These are phyloP conservation scores for Phrynosoma platyrhinos DNA, from an alignment of 2,113 vertebrate species.

Conservation along the genomic window DNA sequence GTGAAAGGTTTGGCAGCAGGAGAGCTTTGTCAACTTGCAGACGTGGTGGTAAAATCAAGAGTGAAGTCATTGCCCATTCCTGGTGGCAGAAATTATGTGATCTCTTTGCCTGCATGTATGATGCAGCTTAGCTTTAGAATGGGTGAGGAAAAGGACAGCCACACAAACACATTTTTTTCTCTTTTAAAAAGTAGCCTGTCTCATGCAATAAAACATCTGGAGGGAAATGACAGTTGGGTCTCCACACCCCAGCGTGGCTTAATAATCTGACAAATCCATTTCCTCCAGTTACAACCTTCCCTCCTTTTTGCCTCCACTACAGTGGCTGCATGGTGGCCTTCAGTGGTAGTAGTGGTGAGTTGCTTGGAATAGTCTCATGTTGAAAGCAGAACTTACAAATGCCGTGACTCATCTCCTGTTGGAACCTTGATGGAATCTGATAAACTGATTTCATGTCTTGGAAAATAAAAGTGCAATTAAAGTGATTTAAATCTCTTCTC, in stretches of 20 bases:
- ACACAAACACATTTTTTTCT: too few relatives aligned
- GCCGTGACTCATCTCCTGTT: rapidly evolving
- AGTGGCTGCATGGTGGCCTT: background rate
- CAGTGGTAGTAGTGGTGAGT: rapidly evolving
- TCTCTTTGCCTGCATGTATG: too few relatives aligned
- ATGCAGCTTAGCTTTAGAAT: background rate
- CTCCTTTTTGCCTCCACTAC: too few relatives aligned
- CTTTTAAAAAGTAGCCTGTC: background rate
- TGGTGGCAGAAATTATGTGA: too few relatives aligned
- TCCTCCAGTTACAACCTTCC: background rate
- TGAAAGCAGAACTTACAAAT: background rate
- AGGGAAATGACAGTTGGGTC: background rate
- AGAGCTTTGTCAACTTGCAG: too few relatives aligned
- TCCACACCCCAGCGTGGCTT: background rate
- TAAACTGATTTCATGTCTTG: conserved; percentile 44
- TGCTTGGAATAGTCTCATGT: rapidly evolving
- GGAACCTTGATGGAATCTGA: background rate
- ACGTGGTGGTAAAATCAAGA: too few relatives aligned
- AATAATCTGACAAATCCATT: background rate
- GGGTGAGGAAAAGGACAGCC: background rate
- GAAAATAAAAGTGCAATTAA: conserved; percentile 75
- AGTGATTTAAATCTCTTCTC: background rate
- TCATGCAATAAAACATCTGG: rapidly evolving
- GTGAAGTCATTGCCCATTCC: too few relatives aligned
- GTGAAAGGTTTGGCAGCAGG: background rate